These are phyloP conservation scores for Meliscaeva auricollis DNA, from an alignment of 2,888 invertebrate species.

Conservation along the genomic window DNA sequence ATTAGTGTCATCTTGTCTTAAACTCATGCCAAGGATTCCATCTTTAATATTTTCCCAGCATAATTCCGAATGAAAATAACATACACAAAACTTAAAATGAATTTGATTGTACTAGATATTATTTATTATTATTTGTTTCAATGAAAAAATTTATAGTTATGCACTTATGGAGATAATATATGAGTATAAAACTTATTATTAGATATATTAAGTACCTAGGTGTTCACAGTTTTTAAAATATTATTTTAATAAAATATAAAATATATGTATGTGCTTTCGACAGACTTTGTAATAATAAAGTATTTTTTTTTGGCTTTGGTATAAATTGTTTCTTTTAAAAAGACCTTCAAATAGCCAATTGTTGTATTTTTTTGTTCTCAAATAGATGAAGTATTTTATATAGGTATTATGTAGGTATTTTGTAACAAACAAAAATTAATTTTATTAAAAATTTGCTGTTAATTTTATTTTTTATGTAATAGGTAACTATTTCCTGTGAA, in stretches of 20 bases:
- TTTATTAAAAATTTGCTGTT: neutral
- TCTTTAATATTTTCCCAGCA: too few species aligned
- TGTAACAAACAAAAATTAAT: neutral
- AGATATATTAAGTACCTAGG: conserved; percentile 43
- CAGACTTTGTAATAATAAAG: conserved; percentile 46
- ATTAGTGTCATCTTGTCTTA: too few species aligned
- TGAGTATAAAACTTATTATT: conserved; percentile 66
- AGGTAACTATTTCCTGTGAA: conserved; percentile 24
- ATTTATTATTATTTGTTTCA: conserved; percentile 53
- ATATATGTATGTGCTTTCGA: conserved; percentile 63
- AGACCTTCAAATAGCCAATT: conserved; percentile 22
- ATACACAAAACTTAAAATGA: neutral
- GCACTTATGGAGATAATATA: conserved; percentile 60
- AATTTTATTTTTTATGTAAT: neutral
- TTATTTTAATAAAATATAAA: conserved; percentile 56
- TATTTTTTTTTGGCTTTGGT: conserved; percentile 13
- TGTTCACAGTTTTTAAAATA: conserved; percentile 57
- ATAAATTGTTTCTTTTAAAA: conserved; percentile 42
- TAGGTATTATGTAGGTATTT: conserved; percentile 1
- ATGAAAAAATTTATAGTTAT: conserved; percentile 60
- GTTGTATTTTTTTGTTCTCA: neutral
- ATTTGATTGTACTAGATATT: conserved; percentile 46
- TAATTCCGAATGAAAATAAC: neutral
- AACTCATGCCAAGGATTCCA: too few species aligned
- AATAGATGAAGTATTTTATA: neutral